Percentiles rank a stretch among this genome's conserved stretches.
These are phyloP conservation scores for Pachyseris speciosa DNA, from an alignment of 64 coral and sea anemone genomes.

Conservation along the genomic window DNA sequence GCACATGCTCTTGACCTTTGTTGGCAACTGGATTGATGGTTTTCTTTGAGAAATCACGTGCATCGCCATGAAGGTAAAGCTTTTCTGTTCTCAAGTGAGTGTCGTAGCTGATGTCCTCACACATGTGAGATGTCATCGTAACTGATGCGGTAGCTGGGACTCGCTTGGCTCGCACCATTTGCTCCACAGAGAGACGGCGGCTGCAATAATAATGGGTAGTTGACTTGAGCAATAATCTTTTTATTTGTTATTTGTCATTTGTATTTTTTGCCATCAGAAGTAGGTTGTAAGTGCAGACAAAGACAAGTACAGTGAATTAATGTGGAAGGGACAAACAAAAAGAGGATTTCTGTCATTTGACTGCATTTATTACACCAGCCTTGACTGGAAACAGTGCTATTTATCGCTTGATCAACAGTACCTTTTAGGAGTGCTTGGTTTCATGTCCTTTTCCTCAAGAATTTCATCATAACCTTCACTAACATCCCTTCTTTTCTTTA, in stretches of 20 bases:
- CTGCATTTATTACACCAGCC: too few relatives aligned
- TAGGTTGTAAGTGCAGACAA: too few relatives aligned
- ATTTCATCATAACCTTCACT: constrained; percentile 60
- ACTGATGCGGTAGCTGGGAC: constrained; percentile 90
- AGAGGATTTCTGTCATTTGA: too few relatives aligned
- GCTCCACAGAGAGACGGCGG: constrained; percentile 86
- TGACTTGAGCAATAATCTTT: neutral
- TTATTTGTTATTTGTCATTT: neutral
- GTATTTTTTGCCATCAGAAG: too few relatives aligned
- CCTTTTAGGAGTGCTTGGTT: constrained; percentile 75
- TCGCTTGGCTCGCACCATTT: constrained; percentile 91
- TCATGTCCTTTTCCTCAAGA: constrained; percentile 18
- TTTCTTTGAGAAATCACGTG: neutral
- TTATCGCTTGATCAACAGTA: neutral
- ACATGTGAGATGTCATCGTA: constrained; percentile 87
- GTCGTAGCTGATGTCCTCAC: constrained; percentile 81
- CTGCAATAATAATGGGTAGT: neutral
- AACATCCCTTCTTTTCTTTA: constrained; percentile 84
- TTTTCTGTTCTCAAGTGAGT: constrained; percentile 90
- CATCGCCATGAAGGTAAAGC: constrained; percentile 75
- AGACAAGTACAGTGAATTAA: too few relatives aligned
- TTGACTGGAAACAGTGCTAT: neutral
- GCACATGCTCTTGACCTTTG: neutral
- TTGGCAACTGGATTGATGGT: neutral
- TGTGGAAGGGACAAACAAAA: too few relatives aligned